Base-by-base conservation (phyloP, 2,888 invertebrate species). In the Acrocera orbiculus region DNA sequence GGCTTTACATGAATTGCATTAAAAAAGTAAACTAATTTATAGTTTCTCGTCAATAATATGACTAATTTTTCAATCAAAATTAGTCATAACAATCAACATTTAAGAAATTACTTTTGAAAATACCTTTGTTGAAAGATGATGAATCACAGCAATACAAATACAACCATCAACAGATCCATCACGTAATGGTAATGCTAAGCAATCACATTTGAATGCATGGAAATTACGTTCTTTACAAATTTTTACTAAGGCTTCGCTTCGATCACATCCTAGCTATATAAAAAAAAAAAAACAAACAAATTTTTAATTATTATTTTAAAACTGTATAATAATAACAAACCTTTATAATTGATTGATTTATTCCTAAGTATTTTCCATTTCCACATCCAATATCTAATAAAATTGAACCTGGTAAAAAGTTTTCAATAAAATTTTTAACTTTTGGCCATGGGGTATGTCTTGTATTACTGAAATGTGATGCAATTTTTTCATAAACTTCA, bases 311-410 rank as follows among this genome's bases (percentile, higher is more conserved):
- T 22, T 22, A 6, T 19, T 22, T 22, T 4, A n/a, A 3, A 22
- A 22, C 10, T 5, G 10, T 10, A 6, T 19, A 6, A 8, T 8
- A 19, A 6, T 19, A 1, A 11, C 2, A 11, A 5, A 23, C 23
- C 23, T 23, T 23, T 2, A 9, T 9, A 5, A 23, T 1, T 8
- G 4, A 9, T 23, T n/a, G n/a, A 11, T 19, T 9, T 3, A 61
- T 51, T 32, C 72, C 67, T 35, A 98, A 68, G 59, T 98, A 96
- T 67, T 98, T 99, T 25, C 96, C 98, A 64, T 98, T 98, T 8
- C 98, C 98, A 58, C 95, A 93, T 5, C 98, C 98, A 23, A 95
- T 72, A 60, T 99, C 98, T 4, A 92, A 52, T 10, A 96, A 53
- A 8, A 90, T 52, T 2, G 80, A 71, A 1, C 81, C 83, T 0